Percentiles rank a stretch among this genome's conserved stretches.
Evolutionary conservation across 2,888 invertebrate genomes (phyloP).

Genomic region (Parapristionchus giblindavisi): DNA sequence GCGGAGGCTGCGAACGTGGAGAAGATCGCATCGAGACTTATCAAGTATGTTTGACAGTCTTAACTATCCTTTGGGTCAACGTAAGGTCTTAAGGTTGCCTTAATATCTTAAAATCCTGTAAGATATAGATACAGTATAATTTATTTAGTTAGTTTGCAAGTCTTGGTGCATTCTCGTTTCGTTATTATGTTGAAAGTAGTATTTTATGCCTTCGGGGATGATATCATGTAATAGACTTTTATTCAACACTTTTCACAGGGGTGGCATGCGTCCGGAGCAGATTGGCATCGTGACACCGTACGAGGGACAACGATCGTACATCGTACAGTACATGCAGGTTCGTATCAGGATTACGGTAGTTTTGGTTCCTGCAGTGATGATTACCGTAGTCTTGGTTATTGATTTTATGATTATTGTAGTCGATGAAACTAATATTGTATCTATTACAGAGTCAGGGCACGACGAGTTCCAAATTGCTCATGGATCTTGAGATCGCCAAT

Average conservation of each 20-base stretch:
- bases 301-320: conserved; percentile 92
- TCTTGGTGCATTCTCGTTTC: neutral
- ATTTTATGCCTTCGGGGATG: neutral
- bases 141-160: neutral
- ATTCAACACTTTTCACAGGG: conserved; percentile 77
- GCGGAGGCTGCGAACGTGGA: conserved; percentile 99
- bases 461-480: conserved; percentile 91
- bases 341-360: no score
- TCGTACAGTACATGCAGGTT: conserved; percentile 97
- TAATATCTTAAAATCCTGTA: no score
- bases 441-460: conserved; percentile 94
- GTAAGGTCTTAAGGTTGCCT: no score
- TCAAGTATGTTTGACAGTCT: conserved; percentile 42
- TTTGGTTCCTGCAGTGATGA: no score
- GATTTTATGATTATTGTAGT: no score
- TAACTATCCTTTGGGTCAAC: no score
- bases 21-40: conserved; percentile 86
- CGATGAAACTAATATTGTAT: no score
- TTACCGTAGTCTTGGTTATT: no score
- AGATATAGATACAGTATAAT: neutral
- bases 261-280: conserved; percentile 95
- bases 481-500: conserved; percentile 96
- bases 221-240: neutral
- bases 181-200: neutral
- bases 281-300: conserved; percentile 97